These are phyloP conservation scores for Ficedula albicollis DNA, from an alignment of 2,797 vertebrate genomes.

Conservation along the genomic window DNA sequence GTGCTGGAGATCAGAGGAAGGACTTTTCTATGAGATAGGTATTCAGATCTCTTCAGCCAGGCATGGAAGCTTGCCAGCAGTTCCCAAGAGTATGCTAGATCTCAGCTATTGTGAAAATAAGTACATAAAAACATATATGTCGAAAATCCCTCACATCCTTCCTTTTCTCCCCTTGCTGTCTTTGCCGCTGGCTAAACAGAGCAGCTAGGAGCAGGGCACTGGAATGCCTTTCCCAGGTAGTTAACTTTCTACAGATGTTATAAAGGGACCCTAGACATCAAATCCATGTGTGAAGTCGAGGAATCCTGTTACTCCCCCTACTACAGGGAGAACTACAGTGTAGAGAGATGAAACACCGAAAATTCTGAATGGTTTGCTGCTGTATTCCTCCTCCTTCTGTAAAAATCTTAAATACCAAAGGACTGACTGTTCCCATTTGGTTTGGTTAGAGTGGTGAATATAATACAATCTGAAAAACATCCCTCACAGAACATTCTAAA, in stretches of 20 bases:
- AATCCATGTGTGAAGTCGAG: neutral
- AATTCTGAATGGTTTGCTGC: neutral
- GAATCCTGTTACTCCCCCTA: neutral
- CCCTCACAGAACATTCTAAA: neutral
- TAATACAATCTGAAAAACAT: neutral
- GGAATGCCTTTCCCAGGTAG: constrained; percentile 21
- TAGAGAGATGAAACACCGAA: neutral
- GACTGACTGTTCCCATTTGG: neutral
- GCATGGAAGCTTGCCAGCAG: neutral
- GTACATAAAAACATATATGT: neutral
- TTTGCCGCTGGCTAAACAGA: neutral
- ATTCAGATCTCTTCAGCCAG: neutral
- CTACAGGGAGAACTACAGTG: neutral
- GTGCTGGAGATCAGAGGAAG: no score
- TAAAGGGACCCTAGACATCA: neutral
- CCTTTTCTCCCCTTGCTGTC: neutral
- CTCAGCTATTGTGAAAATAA: constrained; percentile 6
- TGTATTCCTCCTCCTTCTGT: neutral
- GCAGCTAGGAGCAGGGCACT: neutral
- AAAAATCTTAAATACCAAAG: neutral
- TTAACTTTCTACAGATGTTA: neutral
- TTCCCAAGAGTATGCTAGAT: neutral
- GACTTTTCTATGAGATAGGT: neutral
- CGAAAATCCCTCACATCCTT: neutral
- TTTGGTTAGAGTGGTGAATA: neutral